A percentile compares a stretch with the other conserved stretches of the same genome.
phyloP scores from a whole-genome alignment of 2,888 invertebrate genomes.

The Sphaerophoria rueppellii region DNA sequence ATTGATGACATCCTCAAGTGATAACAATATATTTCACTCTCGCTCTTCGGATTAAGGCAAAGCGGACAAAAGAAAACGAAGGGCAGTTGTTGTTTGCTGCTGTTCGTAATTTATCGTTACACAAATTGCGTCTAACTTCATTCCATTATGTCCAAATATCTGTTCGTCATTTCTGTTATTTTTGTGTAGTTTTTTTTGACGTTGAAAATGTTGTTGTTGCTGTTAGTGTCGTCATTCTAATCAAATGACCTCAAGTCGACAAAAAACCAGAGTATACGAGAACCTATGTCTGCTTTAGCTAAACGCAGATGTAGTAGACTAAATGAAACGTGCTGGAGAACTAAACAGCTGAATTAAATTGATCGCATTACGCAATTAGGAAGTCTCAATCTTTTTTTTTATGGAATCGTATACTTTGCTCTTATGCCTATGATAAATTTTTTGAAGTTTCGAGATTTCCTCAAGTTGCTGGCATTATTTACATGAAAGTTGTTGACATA shows the following conservation, averaged over 20 bases:
- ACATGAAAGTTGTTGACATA: constrained; percentile 11
- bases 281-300: constrained; percentile 4
- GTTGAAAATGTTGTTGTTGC: neutral
- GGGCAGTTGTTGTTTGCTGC: constrained; percentile 18
- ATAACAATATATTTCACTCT: constrained; percentile 67
- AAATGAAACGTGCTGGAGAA: constrained; percentile 10
- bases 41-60: constrained; percentile 26
- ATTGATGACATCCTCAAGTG: constrained; percentile 73
- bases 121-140: constrained; percentile 61
- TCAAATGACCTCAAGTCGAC: constrained; percentile 66
- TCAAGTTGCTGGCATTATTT: neutral
- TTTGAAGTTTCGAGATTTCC: neutral
- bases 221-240: constrained; percentile 45
- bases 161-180: constrained; percentile 7
- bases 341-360: constrained; percentile 56
- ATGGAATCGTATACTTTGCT: constrained; percentile 11
- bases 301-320: neutral
- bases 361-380: constrained; percentile 70
- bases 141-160: constrained; percentile 32
- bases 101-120: constrained; percentile 36
- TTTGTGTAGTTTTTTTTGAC: neutral
- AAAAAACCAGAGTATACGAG: constrained; percentile 22
- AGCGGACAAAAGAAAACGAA: constrained; percentile 19
- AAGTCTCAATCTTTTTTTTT: constrained; percentile 68
- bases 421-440: neutral